Conservation (phyloP, 1,140 invertebrate genomes). For the Mylabris phalerata region DNA sequence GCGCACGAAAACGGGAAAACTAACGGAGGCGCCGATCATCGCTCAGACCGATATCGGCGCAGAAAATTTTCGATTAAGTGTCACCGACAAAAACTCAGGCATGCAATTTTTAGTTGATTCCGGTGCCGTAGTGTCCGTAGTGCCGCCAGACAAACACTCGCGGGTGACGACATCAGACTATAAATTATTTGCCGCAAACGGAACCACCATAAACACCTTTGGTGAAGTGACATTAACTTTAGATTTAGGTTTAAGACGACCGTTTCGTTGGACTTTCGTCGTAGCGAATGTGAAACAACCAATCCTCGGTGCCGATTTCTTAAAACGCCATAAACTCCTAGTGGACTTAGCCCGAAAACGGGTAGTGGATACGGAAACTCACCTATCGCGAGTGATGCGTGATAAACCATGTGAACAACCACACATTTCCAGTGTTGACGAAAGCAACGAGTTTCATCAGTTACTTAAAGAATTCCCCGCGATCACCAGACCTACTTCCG, state of each 20-base stretch:
- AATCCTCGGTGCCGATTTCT: slow-evolving; percentile 42
- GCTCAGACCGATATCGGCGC: too few species aligned
- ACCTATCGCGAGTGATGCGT: too few species aligned
- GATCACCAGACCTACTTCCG: neutral
- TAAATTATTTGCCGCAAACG: neutral
- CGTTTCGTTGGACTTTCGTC: slow-evolving; percentile 39
- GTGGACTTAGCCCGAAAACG: too few species aligned
- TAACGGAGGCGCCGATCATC: too few species aligned
- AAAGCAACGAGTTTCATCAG: neutral
- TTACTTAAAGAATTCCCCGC: neutral
- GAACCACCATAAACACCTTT: neutral
- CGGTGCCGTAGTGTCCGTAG: neutral
- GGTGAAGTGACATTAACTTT: neutral
- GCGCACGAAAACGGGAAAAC: neutral
- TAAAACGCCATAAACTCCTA: slow-evolving; percentile 19
- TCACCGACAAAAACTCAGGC: too few species aligned
- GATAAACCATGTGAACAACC: too few species aligned
- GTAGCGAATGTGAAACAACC: slow-evolving; percentile 29
- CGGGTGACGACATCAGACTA: too few species aligned
- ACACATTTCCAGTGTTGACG: neutral
- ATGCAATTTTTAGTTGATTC: too few species aligned
- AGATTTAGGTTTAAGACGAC: slow-evolving; percentile 19
- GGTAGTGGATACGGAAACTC: too few species aligned
- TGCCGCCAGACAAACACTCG: neutral
- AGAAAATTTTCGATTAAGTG: too few species aligned